Conservation (phyloP, 2,113 vertebrate genomes). For the Phalacrocorax brasilianus region DNA sequence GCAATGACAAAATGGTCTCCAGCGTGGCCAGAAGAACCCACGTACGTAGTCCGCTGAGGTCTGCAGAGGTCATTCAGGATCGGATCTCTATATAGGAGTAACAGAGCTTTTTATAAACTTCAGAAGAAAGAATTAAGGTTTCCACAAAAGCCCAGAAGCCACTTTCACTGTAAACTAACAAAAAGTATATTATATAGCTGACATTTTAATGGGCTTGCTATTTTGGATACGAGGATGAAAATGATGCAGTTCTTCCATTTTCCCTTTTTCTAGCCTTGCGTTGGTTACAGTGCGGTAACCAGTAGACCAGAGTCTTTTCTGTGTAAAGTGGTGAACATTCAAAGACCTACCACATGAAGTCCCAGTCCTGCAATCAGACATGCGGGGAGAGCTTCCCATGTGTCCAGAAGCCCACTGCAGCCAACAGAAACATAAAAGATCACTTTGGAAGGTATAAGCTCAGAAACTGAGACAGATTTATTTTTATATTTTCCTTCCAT, state of each 20-base stretch:
- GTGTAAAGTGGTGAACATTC: slow-evolving; percentile 16
- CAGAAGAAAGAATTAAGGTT: slow-evolving; percentile 26
- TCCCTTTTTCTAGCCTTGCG: not conserved
- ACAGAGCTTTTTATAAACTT: slow-evolving; percentile 33
- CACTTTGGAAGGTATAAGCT: not conserved
- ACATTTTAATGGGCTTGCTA: slow-evolving; percentile 2
- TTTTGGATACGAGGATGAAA: not conserved
- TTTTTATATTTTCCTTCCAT: not conserved
- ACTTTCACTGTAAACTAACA: not conserved
- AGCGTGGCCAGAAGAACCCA: not conserved
- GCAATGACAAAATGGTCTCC: not conserved
- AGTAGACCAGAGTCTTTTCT: slow-evolving; percentile 13
- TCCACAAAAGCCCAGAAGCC: slow-evolving; percentile 23
- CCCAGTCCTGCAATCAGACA: not conserved
- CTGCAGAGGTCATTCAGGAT: not conserved
- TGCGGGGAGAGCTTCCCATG: not conserved
- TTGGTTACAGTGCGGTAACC: not conserved
- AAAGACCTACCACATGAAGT: slow-evolving; percentile 50
- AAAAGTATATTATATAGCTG: not conserved
- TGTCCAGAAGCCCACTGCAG: not conserved
- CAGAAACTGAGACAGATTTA: not conserved
- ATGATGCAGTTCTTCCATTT: slow-evolving; percentile 20
- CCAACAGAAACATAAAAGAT: slow-evolving; percentile 29
- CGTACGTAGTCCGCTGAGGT: not conserved
- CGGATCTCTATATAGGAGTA: not conserved